These are phyloP conservation scores for Tromatobia lineatoria DNA, from an alignment of 2,888 invertebrate genomes.

Conservation along the genomic window DNA sequence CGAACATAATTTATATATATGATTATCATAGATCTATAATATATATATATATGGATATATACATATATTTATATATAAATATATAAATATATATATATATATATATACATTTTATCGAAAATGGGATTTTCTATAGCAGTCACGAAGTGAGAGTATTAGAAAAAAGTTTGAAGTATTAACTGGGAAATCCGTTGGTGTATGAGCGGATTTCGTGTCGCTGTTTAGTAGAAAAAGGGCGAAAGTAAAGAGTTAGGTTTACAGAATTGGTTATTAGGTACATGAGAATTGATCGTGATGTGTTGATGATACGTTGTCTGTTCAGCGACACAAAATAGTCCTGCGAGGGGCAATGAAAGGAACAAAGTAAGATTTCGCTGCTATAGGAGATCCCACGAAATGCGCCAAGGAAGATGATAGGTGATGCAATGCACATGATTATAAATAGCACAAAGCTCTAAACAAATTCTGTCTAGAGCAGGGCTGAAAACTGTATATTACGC, in stretches of 20 bases:
- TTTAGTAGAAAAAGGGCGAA: slow-evolving; percentile 17
- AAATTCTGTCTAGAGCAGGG: slow-evolving; percentile 75
- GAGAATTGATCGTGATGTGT: slow-evolving; percentile 16
- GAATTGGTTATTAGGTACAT: slow-evolving; percentile 30
- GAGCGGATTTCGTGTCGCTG: slow-evolving; percentile 24
- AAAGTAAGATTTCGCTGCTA: slow-evolving; percentile 69
- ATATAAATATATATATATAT: slow-evolving; percentile 62
- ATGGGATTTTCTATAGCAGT: slow-evolving; percentile 70
- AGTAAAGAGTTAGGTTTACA: slow-evolving; percentile 50
- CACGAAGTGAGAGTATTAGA: slow-evolving; percentile 14
- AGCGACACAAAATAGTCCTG: slow-evolving; percentile 2
- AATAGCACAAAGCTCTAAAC: slow-evolving; percentile 84
- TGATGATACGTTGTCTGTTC: slow-evolving; percentile 6
- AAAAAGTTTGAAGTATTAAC: slow-evolving; percentile 13
- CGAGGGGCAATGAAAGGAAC: background rate
- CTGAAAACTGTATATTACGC: slow-evolving; percentile 81
- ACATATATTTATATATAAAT: slow-evolving; percentile 65
- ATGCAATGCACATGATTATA: slow-evolving; percentile 84
- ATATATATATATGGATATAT: slow-evolving; percentile 67
- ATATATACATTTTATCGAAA: slow-evolving; percentile 69
- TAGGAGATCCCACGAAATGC: slow-evolving; percentile 78
- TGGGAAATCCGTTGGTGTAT: background rate
- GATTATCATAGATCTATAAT: slow-evolving; percentile 72
- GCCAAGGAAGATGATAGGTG: slow-evolving; percentile 78
- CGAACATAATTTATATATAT: slow-evolving; percentile 79